phyloP scores from a whole-genome alignment of 2,797 vertebrate genomes.

The Myoxocephalus aenaeus region DNA sequence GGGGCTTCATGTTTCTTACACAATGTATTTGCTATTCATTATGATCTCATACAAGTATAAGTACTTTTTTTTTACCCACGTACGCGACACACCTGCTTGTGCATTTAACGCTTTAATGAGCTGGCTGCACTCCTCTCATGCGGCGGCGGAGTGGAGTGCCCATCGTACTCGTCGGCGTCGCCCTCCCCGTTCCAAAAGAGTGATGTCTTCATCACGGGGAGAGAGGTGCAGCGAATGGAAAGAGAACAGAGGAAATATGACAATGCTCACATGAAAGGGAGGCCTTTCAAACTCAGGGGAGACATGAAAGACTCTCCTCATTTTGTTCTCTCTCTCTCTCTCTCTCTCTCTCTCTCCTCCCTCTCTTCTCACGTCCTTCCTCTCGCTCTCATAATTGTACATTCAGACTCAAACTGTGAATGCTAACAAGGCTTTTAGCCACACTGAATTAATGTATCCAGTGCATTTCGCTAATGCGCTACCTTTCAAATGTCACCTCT shows the following conservation, averaged over 20 bases:
- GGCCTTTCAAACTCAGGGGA: constrained; percentile 73
- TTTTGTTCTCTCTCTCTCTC: constrained; percentile 29
- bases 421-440: constrained; percentile 83
- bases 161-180: constrained; percentile 9
- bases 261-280: constrained; percentile 77
- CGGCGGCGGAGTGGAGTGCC: background rate
- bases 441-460: constrained; percentile 76
- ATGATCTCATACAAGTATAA: background rate
- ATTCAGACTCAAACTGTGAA: constrained; percentile 77
- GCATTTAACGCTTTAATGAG: constrained; percentile 18
- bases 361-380: constrained; percentile 35
- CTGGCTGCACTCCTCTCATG: constrained; percentile 10
- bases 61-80: background rate
- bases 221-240: constrained; percentile 72
- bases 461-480: constrained; percentile 77
- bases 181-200: constrained; percentile 54
- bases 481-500: constrained; percentile 82
- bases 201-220: constrained; percentile 70
- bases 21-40: background rate
- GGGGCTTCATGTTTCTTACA: background rate
- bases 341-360: constrained; percentile 36
- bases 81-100: constrained; percentile 8
- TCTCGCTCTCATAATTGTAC: constrained; percentile 70
- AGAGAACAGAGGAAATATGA: constrained; percentile 77
- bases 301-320: constrained; percentile 72